Evolutionary conservation across 2,113 vertebrate species (phyloP).

Genomic region (Oncorhynchus keta): DNA sequence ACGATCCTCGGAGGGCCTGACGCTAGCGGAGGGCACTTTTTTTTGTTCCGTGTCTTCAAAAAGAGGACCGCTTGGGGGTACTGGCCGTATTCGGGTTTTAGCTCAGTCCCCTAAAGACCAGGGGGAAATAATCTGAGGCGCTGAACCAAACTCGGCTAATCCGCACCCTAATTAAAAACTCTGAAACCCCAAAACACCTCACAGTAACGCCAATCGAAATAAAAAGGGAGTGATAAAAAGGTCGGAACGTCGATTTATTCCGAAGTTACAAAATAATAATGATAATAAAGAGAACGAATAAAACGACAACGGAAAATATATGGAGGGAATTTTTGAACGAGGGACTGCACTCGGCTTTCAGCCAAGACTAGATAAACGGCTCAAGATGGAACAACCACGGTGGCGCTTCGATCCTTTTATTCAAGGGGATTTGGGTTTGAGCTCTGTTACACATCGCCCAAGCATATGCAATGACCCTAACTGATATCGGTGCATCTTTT

Average conservation of each 20-base stretch:
- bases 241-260: too few relatives aligned
- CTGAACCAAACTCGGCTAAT: slow-evolving; percentile 96
- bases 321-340: slow-evolving; percentile 16
- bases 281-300: slow-evolving; percentile 1
- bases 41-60: slow-evolving; percentile 96
- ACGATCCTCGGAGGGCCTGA: slow-evolving; percentile 96
- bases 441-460: slow-evolving; percentile 87
- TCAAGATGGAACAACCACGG: slow-evolving; percentile 83
- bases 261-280: too few relatives aligned
- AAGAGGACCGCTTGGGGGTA: slow-evolving; percentile 96
- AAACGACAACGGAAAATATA: slow-evolving; percentile 2
- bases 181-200: slow-evolving; percentile 84
- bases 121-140: slow-evolving; percentile 93
- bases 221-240: slow-evolving; percentile 7
- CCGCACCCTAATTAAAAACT: slow-evolving; percentile 94
- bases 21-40: slow-evolving; percentile 90
- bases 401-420: slow-evolving; percentile 84
- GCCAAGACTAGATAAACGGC: slow-evolving; percentile 79
- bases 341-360: slow-evolving; percentile 53
- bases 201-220: slow-evolving; percentile 69
- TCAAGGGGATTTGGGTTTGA: slow-evolving; percentile 88
- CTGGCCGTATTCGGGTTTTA: slow-evolving; percentile 97
- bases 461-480: slow-evolving; percentile 93
- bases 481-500: slow-evolving; percentile 91
- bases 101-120: slow-evolving; percentile 93